Percentiles rank a stretch among this genome's conserved stretches.
Conservation (phyloP, 2,888 invertebrate genomes). For the Coleophora flavipennella region DNA sequence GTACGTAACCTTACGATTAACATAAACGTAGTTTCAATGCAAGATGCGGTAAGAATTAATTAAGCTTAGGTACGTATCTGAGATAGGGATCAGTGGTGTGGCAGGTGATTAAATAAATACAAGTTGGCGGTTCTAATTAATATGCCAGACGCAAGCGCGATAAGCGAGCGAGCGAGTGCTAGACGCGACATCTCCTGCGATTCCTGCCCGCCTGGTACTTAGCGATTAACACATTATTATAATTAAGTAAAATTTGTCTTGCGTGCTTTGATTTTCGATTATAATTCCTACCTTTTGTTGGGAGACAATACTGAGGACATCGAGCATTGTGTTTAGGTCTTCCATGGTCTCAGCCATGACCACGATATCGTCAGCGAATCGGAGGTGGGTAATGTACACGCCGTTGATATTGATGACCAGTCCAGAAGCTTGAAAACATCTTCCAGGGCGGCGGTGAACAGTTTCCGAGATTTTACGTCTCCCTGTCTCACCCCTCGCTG, state of each 20-base stretch:
- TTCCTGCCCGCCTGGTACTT: constrained; percentile 42
- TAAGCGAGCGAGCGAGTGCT: constrained; percentile 30
- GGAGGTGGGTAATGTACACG: too few relatives aligned
- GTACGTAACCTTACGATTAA: constrained; percentile 27
- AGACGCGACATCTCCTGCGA: constrained; percentile 46
- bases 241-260: constrained; percentile 45
- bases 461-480: too few relatives aligned
- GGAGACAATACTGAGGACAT: too few relatives aligned
- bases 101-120: constrained; percentile 69
- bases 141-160: constrained; percentile 63
- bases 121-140: constrained; percentile 63
- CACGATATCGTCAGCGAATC: too few relatives aligned
- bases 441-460: too few relatives aligned
- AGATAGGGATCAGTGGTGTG: constrained; percentile 56
- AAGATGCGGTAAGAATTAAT: constrained; percentile 56
- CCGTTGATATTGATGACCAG: too few relatives aligned
- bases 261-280: constrained; percentile 12
- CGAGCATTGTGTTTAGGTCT: too few relatives aligned
- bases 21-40: constrained; percentile 20
- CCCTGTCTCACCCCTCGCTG: too few relatives aligned
- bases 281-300: too few relatives aligned
- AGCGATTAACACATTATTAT: constrained; percentile 56
- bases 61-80: constrained; percentile 45
- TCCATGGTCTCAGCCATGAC: too few relatives aligned
- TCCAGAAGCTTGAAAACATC: too few relatives aligned